Percentiles rank a stretch among this genome's conserved stretches.
Evolutionary conservation across 2,113 vertebrate species (phyloP).

Genomic region (Callocephalon fimbriatum): DNA sequence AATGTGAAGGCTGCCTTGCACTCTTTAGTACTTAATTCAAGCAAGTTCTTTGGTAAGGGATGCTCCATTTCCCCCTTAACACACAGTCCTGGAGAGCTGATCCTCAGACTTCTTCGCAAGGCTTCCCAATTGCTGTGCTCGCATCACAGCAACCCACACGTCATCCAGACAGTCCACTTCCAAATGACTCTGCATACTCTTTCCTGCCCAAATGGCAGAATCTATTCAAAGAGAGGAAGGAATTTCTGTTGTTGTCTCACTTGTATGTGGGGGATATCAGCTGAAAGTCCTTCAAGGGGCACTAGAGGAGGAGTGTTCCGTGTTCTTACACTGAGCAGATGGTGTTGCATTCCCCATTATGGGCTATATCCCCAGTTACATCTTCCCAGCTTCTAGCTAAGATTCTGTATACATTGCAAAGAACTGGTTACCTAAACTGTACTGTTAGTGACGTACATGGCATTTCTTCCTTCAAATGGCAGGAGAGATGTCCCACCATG

Average conservation of each 20-base stretch:
- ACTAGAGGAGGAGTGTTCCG: not conserved
- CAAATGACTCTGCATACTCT: not conserved
- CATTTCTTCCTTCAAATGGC: slow-evolving; percentile 3
- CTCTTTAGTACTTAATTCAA: not conserved
- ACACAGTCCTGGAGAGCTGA: not conserved
- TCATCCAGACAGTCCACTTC: not conserved
- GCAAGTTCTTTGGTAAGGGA: not conserved
- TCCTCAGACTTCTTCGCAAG: not conserved
- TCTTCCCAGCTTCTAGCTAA: not conserved
- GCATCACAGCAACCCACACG: not conserved
- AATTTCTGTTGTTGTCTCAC: not conserved
- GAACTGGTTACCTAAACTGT: not conserved
- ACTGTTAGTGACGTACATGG: not conserved
- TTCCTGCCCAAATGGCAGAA: not conserved
- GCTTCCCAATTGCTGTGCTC: not conserved
- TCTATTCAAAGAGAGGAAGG: not conserved
- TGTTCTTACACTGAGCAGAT: fast-evolving
- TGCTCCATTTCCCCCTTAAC: not conserved
- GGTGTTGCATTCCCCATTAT: fast-evolving
- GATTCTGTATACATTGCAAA: not conserved
- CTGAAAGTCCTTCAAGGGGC: not conserved
- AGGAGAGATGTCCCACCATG: slow-evolving; percentile 99
- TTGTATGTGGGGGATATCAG: not conserved
- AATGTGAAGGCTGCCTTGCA: not conserved
- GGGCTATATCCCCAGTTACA: not conserved